phyloP scores from a whole-genome alignment of 2,797 vertebrate species.

The Rallus crepitans region DNA sequence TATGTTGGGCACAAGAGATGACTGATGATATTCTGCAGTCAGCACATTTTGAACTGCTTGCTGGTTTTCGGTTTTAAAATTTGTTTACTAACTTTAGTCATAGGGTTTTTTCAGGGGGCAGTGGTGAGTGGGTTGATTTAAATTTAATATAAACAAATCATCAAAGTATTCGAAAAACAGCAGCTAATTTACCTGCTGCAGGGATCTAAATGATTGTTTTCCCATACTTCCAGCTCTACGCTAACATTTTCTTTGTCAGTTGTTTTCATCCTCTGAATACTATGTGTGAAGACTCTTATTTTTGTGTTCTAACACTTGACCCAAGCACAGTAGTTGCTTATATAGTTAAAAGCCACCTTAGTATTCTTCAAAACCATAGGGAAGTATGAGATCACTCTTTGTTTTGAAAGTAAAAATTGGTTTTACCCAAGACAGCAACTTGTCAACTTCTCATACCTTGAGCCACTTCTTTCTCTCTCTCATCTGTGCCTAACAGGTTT shows the following conservation, averaged over 20 bases:
- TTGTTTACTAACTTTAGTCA: background rate
- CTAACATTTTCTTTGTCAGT: background rate
- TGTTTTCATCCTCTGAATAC: background rate
- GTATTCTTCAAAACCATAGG: background rate
- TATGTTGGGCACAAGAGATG: background rate
- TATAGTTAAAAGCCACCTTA: background rate
- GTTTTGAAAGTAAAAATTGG: background rate
- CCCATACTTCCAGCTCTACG: background rate
- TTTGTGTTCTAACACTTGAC: background rate
- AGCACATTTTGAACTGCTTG: background rate
- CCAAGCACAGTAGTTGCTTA: background rate
- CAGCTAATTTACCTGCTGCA: background rate
- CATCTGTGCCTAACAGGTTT: background rate
- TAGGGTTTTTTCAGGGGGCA: fast-evolving
- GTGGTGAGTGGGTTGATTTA: background rate
- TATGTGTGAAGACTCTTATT: background rate
- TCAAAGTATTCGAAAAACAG: background rate
- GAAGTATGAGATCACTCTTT: background rate
- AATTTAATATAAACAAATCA: background rate
- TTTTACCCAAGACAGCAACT: background rate
- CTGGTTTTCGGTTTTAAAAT: background rate
- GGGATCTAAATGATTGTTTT: background rate
- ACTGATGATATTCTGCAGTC: background rate
- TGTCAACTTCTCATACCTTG: background rate
- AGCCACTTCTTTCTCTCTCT: background rate